Evolutionary conservation across 2,113 vertebrate species (phyloP).

Genomic region (Dunckerocampus dactyliophorus): DNA sequence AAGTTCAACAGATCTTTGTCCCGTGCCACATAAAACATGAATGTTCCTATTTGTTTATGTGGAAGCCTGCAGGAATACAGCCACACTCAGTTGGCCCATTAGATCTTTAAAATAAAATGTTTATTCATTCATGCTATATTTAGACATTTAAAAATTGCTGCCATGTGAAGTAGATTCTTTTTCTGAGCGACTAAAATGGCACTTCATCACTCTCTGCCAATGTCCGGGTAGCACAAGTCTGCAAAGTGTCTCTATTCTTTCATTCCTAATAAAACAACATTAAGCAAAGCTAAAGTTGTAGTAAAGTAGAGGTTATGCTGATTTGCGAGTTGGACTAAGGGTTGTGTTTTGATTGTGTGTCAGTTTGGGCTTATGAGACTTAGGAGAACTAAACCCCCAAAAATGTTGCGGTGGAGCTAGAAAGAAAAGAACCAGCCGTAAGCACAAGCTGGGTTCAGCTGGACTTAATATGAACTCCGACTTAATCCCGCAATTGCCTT

Average conservation of each 20-base stretch:
- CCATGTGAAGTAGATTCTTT: constrained; percentile 53
- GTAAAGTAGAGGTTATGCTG: constrained; percentile 66
- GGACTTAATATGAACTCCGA: constrained; percentile 39
- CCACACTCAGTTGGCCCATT: constrained; percentile 42
- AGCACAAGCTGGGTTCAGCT: constrained; percentile 40
- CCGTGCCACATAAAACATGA: constrained; percentile 57
- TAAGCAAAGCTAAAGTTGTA: constrained; percentile 59
- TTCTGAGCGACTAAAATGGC: constrained; percentile 41
- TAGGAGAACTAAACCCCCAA: constrained; percentile 65
- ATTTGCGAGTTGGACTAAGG: constrained; percentile 60
- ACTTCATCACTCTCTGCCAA: constrained; percentile 53
- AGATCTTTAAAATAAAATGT: constrained; percentile 58
- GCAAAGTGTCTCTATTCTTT: constrained; percentile 64
- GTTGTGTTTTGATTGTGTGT: constrained; percentile 65
- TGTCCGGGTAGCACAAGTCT: constrained; percentile 51
- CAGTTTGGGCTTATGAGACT: constrained; percentile 63
- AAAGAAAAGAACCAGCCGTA: constrained; percentile 57
- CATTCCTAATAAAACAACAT: constrained; percentile 69
- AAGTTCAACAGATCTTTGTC: constrained; percentile 61
- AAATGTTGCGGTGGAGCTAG: constrained; percentile 63
- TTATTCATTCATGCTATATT: constrained; percentile 62
- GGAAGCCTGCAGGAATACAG: constrained; percentile 45
- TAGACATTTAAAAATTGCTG: constrained; percentile 55
- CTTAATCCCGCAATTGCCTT: constrained; percentile 48
- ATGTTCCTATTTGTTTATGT: constrained; percentile 58